Percentiles rank a stretch among this genome's conserved stretches.
phyloP scores from a whole-genome alignment of 2,888 invertebrate species.

The Ariolimax columbianus region DNA sequence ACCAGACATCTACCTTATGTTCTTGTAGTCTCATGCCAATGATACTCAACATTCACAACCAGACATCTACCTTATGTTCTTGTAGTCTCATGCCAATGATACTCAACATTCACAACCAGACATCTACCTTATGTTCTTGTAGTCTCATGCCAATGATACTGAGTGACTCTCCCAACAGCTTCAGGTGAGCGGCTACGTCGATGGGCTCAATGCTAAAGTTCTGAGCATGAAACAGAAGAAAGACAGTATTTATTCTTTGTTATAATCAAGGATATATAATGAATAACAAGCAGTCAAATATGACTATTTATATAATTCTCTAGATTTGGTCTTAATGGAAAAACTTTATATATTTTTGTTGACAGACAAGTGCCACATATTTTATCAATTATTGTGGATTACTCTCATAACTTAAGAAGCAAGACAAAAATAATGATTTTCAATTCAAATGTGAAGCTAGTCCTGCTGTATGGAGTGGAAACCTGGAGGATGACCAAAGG shows the following conservation, averaged over 20 bases:
- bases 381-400: too few species aligned
- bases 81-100: constrained; percentile 95
- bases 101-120: constrained; percentile 79
- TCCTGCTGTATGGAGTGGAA: too few species aligned
- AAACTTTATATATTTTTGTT: too few species aligned
- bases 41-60: constrained; percentile 82
- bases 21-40: constrained; percentile 95
- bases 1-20: constrained; percentile 86
- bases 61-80: constrained; percentile 87
- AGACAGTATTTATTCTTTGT: background rate
- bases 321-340: too few species aligned
- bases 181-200: constrained; percentile 94
- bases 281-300: too few species aligned
- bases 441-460: too few species aligned
- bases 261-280: too few species aligned
- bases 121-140: constrained; percentile 90
- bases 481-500: too few species aligned
- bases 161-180: constrained; percentile 93
- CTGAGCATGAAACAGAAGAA: constrained; percentile 54
- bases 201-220: constrained; percentile 79
- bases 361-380: too few species aligned
- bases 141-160: constrained; percentile 94
- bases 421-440: too few species aligned
- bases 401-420: too few species aligned
- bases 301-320: too few species aligned